Base-by-base conservation (phyloP, 2,888 invertebrate genomes). In the Zygothrica quintamaculata region DNA sequence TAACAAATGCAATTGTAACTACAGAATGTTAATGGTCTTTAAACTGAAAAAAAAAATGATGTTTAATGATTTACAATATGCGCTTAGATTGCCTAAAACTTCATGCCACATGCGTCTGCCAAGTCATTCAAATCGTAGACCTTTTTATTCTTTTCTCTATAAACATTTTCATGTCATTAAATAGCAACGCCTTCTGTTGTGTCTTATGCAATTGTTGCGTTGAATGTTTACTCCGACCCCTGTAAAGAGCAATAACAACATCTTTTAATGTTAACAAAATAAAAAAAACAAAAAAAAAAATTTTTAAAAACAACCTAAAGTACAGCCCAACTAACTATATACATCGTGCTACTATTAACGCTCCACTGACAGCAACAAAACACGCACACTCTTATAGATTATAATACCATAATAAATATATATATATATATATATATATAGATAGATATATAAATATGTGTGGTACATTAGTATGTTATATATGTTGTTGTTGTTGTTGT, bases 261-360 rank as follows among this genome's bases (percentile, higher is more conserved):
- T n/a, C n/a, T n/a, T n/a, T n/a, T n/a, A n/a, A n/a, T n/a, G n/a
- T n/a, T n/a, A n/a, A n/a, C n/a, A n/a, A n/a, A n/a, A n/a, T n/a
- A n/a, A n/a, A n/a, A n/a, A n/a, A n/a, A n/a, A n/a, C n/a, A n/a
- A n/a, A n/a, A n/a, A 9, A 29, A 5, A 5, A 22, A 22, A 5
- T 22, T 2, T 22, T 2, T 22, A 22, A 22, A 22, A 22, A 5
- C 18, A 22, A 22, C 59, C 55, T 40, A 84, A 69, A 80, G 65
- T 80, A 77, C 66, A 67, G 65, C 42, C 64, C 47, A 64, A 56
- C 60, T 75, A 73, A 57, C 57, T 60, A 80, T 64, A 80, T 62
- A 68, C 77, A 85, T 50, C 64, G 79, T 81, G 78, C 78, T 74
- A 60, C 80, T 86, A 86, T 80, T 80, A 80, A 80, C 80, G 80